Conservation (phyloP, 2,113 vertebrate genomes). For the Butorides virescens region DNA sequence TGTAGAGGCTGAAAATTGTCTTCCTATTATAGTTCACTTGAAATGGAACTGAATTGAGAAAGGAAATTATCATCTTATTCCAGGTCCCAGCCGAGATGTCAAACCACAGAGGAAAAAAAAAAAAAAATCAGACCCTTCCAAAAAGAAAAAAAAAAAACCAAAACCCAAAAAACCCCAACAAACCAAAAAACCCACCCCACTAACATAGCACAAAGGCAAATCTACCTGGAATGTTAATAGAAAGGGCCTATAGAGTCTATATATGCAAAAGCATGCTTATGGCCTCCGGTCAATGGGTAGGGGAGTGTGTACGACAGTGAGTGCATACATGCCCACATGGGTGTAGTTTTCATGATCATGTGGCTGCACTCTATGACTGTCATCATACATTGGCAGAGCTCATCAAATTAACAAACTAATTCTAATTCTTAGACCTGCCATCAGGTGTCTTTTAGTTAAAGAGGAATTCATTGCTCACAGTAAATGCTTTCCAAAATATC, state of each 20-base stretch:
- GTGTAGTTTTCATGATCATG: not conserved
- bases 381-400: not conserved
- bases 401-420: not conserved
- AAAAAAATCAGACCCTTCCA: not conserved
- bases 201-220: not conserved
- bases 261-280: not conserved
- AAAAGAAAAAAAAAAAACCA: not conserved
- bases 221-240: not conserved
- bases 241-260: not conserved
- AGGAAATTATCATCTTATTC: not conserved
- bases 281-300: not conserved
- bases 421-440: not conserved
- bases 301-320: accelerated
- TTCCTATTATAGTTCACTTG: not conserved
- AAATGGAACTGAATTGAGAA: not conserved
- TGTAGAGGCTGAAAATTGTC: not conserved
- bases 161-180: not conserved
- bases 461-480: not conserved
- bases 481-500: not conserved
- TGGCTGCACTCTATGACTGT: not conserved
- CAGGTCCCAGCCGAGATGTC: not conserved
- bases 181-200: not conserved
- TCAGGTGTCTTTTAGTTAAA: not conserved
- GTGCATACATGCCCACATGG: too few relatives aligned
- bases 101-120: not conserved